A percentile compares a stretch with the other conserved stretches of the same genome.
Conservation (phyloP, 2,888 invertebrate species). For the Orchestes rusci region DNA sequence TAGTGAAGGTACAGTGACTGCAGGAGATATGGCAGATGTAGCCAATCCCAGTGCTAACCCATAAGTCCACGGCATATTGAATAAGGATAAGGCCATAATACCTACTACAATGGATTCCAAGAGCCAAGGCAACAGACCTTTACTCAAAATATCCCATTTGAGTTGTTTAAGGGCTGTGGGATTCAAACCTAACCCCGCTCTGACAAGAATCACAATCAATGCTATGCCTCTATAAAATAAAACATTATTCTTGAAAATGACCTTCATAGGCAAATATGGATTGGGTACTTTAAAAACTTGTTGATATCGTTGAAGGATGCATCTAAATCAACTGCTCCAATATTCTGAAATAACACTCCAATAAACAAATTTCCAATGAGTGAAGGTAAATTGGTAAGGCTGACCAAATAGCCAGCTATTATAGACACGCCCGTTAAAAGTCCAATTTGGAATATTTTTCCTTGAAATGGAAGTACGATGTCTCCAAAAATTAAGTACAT, state of each 20-base stretch:
- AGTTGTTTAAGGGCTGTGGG: constrained; percentile 76
- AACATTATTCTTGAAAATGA: background rate
- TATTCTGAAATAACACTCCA: constrained; percentile 69
- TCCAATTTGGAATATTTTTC: constrained; percentile 73
- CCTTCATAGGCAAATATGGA: too few relatives aligned
- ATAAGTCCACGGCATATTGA: constrained; percentile 81
- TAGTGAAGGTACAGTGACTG: constrained; percentile 91
- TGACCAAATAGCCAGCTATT: constrained; percentile 75
- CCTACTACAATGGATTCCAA: constrained; percentile 68
- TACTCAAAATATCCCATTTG: constrained; percentile 72
- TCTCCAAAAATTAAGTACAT: constrained; percentile 66
- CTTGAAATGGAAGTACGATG: constrained; percentile 61
- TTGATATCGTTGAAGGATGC: constrained; percentile 58
- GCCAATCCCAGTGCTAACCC: constrained; percentile 77
- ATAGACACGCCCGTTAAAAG: constrained; percentile 67
- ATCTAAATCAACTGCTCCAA: constrained; percentile 61
- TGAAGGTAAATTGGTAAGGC: constrained; percentile 71
- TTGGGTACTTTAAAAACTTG: constrained; percentile 66
- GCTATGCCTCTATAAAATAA: constrained; percentile 71
- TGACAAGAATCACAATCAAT: constrained; percentile 81
- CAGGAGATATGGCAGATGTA: constrained; percentile 90
- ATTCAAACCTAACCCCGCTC: constrained; percentile 91
- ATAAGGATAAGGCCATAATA: constrained; percentile 61
- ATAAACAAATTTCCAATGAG: constrained; percentile 82
- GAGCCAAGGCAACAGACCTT: constrained; percentile 81